Percentiles rank a stretch among this genome's conserved stretches.
phyloP scores from a whole-genome alignment of 2,797 vertebrate genomes.

The Salarias fasciatus region DNA sequence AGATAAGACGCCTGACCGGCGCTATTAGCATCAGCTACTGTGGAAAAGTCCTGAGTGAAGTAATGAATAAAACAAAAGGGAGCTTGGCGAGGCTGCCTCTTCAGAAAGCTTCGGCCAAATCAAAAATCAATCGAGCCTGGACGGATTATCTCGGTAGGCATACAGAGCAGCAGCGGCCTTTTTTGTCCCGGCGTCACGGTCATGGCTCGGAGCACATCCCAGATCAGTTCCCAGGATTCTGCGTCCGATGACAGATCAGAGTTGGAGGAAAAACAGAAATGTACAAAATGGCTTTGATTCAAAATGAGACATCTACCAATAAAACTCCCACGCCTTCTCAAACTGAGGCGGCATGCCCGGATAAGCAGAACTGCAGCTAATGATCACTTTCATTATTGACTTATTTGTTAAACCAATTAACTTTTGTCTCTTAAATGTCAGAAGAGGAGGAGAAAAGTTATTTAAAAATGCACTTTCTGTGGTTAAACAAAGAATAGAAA shows the following conservation, averaged over 20 bases:
- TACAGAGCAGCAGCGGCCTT: constrained; percentile 5
- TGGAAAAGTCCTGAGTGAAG: constrained; percentile 47
- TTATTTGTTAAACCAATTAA: too few species aligned
- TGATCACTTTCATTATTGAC: too few species aligned
- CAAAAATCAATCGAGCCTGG: constrained; percentile 54
- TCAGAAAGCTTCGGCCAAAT: constrained; percentile 53
- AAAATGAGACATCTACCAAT: neutral
- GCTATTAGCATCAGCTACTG: constrained; percentile 65
- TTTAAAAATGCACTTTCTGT: too few species aligned
- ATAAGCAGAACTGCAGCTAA: too few species aligned
- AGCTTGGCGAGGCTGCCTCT: constrained; percentile 21
- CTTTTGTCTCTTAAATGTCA: too few species aligned
- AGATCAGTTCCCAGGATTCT: constrained; percentile 31
- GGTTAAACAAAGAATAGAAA: too few species aligned
- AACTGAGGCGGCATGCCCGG: too few species aligned
- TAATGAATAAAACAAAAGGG: constrained; percentile 72
- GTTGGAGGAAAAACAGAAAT: neutral
- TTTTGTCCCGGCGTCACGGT: constrained; percentile 37
- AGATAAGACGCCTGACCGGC: constrained; percentile 65
- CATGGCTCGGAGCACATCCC: constrained; percentile 24
- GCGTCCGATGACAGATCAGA: too few species aligned
- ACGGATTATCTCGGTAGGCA: constrained; percentile 38
- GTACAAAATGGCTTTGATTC: neutral
- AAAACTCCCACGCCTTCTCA: too few species aligned
- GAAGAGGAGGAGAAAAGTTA: too few species aligned